phyloP scores from a whole-genome alignment of 1,140 invertebrate genomes.

The Bursaphelenchus mucronatus region DNA sequence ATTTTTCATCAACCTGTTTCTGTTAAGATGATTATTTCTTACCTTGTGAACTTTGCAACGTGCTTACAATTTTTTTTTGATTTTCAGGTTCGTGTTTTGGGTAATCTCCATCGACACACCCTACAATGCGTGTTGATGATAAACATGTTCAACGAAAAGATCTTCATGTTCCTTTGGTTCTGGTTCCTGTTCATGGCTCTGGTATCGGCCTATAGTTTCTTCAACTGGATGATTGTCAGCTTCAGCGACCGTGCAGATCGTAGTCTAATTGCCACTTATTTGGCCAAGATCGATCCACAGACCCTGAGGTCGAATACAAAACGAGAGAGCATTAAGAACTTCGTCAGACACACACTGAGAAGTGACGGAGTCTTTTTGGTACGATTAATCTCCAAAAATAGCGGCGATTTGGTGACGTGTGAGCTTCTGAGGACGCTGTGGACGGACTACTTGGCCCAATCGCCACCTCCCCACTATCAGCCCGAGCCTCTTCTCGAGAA shows the following conservation, averaged over 20 bases:
- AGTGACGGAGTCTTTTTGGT: conserved; percentile 61
- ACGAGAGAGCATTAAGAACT: conserved; percentile 27
- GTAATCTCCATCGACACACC: conserved; percentile 42
- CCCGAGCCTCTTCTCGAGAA: conserved; percentile 29
- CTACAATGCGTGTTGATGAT: conserved; percentile 62
- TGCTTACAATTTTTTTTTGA: conserved; percentile 55
- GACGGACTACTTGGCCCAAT: conserved; percentile 34
- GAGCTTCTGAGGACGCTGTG: conserved; percentile 49
- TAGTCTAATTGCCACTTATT: conserved; percentile 41
- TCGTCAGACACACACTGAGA: conserved; percentile 52
- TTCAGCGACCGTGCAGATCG: conserved; percentile 27
- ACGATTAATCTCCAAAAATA: conserved; percentile 46
- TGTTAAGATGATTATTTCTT: no score
- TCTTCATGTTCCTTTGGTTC: conserved; percentile 60
- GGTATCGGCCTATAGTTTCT: conserved; percentile 31
- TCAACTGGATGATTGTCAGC: conserved; percentile 38
- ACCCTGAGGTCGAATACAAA: conserved; percentile 26
- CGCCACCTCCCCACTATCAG: conserved; percentile 22
- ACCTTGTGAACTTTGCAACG: background rate
- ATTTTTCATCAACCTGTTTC: no score
- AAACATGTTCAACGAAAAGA: conserved; percentile 64
- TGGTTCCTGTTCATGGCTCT: conserved; percentile 54
- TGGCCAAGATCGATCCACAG: conserved; percentile 52
- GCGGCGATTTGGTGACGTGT: conserved; percentile 56
- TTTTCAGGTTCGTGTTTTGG: conserved; percentile 29